Base-by-base conservation (phyloP, 2,113 vertebrate genomes). In the Agapornis roseicollis region DNA sequence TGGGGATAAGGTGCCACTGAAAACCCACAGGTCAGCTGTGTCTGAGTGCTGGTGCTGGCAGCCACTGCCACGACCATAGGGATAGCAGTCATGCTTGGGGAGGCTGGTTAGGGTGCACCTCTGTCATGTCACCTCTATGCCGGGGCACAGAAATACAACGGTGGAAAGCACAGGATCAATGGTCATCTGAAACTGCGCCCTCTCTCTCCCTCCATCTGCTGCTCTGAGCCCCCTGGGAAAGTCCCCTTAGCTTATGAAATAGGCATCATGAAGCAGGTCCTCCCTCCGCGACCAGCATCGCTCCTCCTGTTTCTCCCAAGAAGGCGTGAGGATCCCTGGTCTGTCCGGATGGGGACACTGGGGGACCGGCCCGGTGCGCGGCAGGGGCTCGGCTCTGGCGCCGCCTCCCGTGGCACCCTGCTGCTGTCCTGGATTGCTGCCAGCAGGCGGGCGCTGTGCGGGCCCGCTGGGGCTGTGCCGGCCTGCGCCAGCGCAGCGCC, bases 381-480 rank as follows among this genome's bases (percentile, higher is more conserved):
- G 37, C 46, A 66, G 56, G 66, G 56, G 11, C 56, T 88, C 53
- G n/a, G 11, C 46, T 65, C 64, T 60, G 31, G n/a, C 0, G 1
- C 35, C 55, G 47, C 44, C 16, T 44, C 4, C 33, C 20, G 11
- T 0, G 0, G 44, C 50, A 93, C 31, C 25, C 55, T 4, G 7
- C 44, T 78, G 37, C 22, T 80, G 10, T 73, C 33, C 39, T 2
- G 1, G 47, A 11, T 37, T 81, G 70, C 35, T 81, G 64, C 35
- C 63, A 69, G 47, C 24, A 70, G 47, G n/a, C 0, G 1, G 37
- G 56, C 49, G 46, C 53, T 5, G 25, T 42, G 35, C 1, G 7
- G 56, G 76, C 66, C 63, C 23, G 50, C 27, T 2, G 1, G 0
- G 7, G 20, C 29, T 50, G 47, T 0, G 0, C n/a, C 39, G 22